Base-by-base conservation (phyloP, 2,797 vertebrate species). In the Leuciscus waleckii region DNA sequence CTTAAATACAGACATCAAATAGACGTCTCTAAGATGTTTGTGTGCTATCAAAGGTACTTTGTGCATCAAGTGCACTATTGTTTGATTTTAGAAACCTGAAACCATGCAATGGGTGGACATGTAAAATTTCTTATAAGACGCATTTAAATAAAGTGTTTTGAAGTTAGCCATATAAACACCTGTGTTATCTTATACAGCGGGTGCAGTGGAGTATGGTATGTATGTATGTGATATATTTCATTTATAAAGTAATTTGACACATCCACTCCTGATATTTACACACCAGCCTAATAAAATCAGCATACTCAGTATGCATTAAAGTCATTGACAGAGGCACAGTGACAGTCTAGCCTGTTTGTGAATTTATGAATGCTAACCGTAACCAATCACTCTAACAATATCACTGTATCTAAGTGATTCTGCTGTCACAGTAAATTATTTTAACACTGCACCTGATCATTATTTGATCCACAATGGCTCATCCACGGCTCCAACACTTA, bases 151-250 rank as follows among this genome's bases (percentile, higher is more conserved):
- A 73, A 49, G 43, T 74, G 26, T 32, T 65, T 65, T 69, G 35
- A 19, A 69, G 13, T 39, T 41, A 58, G 13, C 6, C 32, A 76
- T 76, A 39, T n/a, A 63, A 49, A 79, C 13, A 9, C 29, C 9
- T 80, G 11, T 82, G 83, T 89, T 86, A 65, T 90, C 89, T 75
- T 86, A 32, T 92, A 69, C 89, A 95, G 95, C 90, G 35, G 82
- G 77, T 26, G 90, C 91, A 69, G 91, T 88, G 78, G 91, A 94
- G 1, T 94, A 92, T 74, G 94, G 94, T 95, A 94, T 75, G 94
- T 95, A 94, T 75, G 93, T 95, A 93, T 69, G 29, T 19, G 46
- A 7, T 82, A 5, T 89, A 65, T 80, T 82, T 17, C 2, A 56
- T 82, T 54, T 69, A 9, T 41, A 7, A 46, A 77, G 78, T 82